phyloP scores from a whole-genome alignment of 2,113 vertebrate genomes.

The Ciconia boyciana region DNA sequence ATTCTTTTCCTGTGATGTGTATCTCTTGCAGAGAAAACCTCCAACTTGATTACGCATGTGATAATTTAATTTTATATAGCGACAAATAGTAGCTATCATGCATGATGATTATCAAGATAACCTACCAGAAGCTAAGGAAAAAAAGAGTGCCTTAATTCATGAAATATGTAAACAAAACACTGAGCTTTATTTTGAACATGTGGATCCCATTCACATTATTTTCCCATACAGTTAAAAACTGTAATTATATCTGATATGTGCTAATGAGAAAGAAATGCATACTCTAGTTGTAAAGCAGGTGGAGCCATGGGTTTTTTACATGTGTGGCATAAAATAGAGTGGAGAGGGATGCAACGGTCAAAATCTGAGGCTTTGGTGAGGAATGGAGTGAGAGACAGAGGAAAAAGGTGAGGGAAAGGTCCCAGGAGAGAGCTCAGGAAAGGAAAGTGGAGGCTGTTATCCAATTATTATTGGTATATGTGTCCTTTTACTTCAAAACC shows the following conservation, averaged over 20 bases:
- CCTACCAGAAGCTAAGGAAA: background rate
- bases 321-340: background rate
- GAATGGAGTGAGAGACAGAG: background rate
- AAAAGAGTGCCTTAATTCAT: background rate
- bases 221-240: background rate
- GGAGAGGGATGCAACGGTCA: background rate
- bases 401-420: background rate
- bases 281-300: background rate
- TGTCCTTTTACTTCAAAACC: background rate
- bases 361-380: background rate
- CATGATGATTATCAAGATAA: background rate
- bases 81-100: background rate
- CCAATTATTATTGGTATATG: background rate
- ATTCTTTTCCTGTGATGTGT: background rate
- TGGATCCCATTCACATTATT: constrained; percentile 1
- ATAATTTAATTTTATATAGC: background rate
- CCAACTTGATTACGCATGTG: background rate
- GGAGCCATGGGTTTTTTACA: background rate
- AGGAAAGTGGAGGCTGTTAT: background rate
- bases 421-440: background rate
- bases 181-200: constrained; percentile 9
- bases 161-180: background rate
- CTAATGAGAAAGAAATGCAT: background rate
- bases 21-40: background rate
- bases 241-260: background rate